Percentiles rank a stretch among this genome's conserved stretches.
phyloP scores from a whole-genome alignment of 2,888 invertebrate genomes.

The Rutpela maculata region DNA sequence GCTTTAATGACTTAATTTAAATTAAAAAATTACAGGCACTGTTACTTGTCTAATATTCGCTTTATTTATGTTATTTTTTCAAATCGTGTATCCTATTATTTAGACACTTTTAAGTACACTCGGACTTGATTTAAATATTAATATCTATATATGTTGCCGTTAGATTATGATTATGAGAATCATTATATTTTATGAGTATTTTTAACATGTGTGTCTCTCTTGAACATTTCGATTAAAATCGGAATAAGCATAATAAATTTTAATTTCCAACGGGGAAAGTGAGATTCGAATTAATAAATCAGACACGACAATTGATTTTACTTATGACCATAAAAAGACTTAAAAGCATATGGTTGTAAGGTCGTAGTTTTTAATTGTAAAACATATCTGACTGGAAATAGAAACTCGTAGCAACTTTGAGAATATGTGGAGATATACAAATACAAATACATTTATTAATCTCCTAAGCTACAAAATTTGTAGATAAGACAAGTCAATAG shows the following conservation, averaged over 20 bases:
- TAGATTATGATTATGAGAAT: background rate
- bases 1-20: background rate
- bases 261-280: background rate
- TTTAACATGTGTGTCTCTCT: background rate
- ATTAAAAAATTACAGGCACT: background rate
- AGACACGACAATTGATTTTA: background rate
- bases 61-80: background rate
- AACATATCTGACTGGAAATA: background rate
- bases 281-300: conserved; percentile 1
- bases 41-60: background rate
- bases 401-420: too few species aligned
- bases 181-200: background rate
- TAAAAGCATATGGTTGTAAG: background rate
- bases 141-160: background rate
- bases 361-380: background rate
- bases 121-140: background rate
- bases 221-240: background rate
- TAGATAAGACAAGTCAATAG: too few species aligned
- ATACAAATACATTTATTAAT: too few species aligned
- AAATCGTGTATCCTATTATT: background rate
- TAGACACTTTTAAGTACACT: background rate
- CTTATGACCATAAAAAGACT: background rate
- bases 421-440: too few species aligned
- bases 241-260: background rate
- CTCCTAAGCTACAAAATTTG: too few species aligned